Conservation (phyloP, 30 jellyfish, hydroid and myxozoan genomes). For the Aurelia aurita region DNA sequence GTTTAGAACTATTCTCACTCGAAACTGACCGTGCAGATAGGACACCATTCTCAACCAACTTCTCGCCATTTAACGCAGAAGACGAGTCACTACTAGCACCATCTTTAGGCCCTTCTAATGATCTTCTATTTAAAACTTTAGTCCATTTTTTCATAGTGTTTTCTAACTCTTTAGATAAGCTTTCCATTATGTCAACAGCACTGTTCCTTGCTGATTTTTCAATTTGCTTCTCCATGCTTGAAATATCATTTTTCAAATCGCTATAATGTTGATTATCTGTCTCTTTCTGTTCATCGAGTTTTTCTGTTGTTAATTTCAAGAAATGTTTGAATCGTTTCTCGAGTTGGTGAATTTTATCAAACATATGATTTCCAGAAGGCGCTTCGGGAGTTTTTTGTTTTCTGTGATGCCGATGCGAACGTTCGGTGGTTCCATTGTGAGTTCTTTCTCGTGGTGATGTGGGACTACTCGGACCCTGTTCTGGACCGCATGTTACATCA, state of each 20-base stretch:
- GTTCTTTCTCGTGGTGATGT: conserved; percentile 24
- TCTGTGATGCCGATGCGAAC: conserved; percentile 25
- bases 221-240: conserved; percentile 51
- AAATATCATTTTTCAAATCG: conserved; percentile 51
- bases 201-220: conserved; percentile 50
- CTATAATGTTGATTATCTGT: conserved; percentile 52
- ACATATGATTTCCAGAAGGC: conserved; percentile 25
- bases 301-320: conserved; percentile 58
- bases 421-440: conserved; percentile 3
- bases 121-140: conserved; percentile 9
- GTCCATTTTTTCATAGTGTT: conserved; percentile 69
- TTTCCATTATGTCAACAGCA: conserved; percentile 55
- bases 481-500: conserved; percentile 45
- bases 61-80: conserved; percentile 39
- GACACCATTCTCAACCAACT: conserved; percentile 10
- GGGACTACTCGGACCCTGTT: conserved; percentile 31
- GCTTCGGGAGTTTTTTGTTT: conserved; percentile 1
- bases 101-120: conserved; percentile 28
- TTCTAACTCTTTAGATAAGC: conserved; percentile 54
- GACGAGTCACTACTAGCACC: conserved; percentile 53
- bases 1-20: neutral
- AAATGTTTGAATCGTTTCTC: conserved; percentile 59
- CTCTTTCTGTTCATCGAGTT: conserved; percentile 65
- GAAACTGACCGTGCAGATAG: neutral
- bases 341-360: conserved; percentile 51